Evolutionary conservation across 2,888 invertebrate species (phyloP).

Genomic region (Phorcus lineatus): DNA sequence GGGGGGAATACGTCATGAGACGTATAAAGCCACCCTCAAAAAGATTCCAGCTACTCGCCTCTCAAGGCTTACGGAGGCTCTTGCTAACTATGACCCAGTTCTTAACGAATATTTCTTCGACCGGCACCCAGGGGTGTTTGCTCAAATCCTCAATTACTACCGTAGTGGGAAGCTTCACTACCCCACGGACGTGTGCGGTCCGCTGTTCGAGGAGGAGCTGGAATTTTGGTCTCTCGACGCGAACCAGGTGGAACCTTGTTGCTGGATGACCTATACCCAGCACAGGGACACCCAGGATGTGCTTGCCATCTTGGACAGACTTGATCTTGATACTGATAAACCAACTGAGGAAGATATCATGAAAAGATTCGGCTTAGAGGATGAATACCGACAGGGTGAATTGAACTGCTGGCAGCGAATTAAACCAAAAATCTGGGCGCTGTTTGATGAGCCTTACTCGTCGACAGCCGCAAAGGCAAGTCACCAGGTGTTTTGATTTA

Average conservation of each 20-base stretch:
- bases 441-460: conserved; percentile 99
- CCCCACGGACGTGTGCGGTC: conserved; percentile 99
- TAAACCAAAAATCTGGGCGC: conserved; percentile 98
- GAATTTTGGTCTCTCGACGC: conserved; percentile 99
- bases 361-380: conserved; percentile 88
- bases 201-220: conserved; percentile 98
- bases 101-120: conserved; percentile 99
- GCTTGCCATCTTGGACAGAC: conserved; percentile 94
- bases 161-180: conserved; percentile 99
- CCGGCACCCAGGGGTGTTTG: conserved; percentile 95
- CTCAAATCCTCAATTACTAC: conserved; percentile 96
- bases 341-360: conserved; percentile 98
- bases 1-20: conserved; percentile 94
- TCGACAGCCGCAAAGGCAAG: conserved; percentile 96
- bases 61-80: conserved; percentile 94
- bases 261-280: conserved; percentile 98
- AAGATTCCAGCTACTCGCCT: conserved; percentile 97
- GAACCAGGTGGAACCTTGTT: conserved; percentile 99
- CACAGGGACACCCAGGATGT: conserved; percentile 98
- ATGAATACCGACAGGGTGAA: conserved; percentile 76
- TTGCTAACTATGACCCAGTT: conserved; percentile 99
- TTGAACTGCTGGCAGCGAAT: conserved; percentile 89
- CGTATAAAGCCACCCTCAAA: conserved; percentile 86
- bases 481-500: conserved; percentile 21
- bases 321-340: conserved; percentile 97